phyloP scores from a whole-genome alignment of 2,797 vertebrate genomes.

The Oreortyx pictus region DNA sequence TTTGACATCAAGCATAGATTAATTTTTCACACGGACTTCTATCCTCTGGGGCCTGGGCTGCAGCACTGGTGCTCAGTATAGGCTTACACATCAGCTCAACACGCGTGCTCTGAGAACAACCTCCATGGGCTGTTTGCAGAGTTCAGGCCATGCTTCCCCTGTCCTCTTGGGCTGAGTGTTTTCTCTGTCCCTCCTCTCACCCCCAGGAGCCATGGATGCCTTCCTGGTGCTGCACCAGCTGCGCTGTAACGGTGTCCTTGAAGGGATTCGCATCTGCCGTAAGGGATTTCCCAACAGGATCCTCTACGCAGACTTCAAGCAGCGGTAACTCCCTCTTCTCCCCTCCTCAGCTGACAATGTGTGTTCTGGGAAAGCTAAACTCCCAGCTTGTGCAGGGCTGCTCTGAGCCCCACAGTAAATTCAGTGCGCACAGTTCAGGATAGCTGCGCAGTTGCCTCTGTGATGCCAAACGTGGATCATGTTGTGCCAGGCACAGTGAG shows the following conservation, averaged over 20 bases:
- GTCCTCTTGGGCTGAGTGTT: background rate
- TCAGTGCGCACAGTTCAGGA: background rate
- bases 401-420: rapidly evolving
- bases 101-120: rapidly evolving
- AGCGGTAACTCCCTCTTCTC: constrained; percentile 81
- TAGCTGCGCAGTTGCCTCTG: background rate
- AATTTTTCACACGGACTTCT: background rate
- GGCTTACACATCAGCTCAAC: background rate
- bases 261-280: constrained; percentile 94
- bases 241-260: constrained; percentile 91
- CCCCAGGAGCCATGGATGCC: constrained; percentile 88
- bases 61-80: background rate
- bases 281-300: constrained; percentile 95
- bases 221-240: constrained; percentile 94
- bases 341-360: background rate
- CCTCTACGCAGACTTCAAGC: constrained; percentile 91
- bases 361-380: rapidly evolving
- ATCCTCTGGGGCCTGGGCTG: background rate
- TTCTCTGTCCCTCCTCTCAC: background rate
- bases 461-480: background rate
- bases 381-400: background rate
- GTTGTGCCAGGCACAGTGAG: background rate
- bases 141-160: background rate
- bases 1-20: rapidly evolving
- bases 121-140: rapidly evolving